phyloP scores from a whole-genome alignment of 2,113 vertebrate species.

The Zeus faber region DNA sequence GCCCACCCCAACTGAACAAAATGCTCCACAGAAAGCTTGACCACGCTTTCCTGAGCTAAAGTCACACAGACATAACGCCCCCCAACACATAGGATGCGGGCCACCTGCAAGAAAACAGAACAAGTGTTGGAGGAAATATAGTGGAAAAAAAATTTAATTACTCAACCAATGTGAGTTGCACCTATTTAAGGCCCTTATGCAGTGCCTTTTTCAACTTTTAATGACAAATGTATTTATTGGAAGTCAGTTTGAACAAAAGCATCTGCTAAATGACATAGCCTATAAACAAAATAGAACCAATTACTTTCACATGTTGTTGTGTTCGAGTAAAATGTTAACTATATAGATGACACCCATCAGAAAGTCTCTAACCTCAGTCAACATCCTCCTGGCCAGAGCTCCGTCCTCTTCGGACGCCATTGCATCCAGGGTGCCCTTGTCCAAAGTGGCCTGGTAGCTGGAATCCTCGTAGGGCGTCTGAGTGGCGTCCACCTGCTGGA shows the following conservation, averaged over 20 bases:
- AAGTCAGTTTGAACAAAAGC: no score
- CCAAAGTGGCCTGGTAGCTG: constrained; percentile 86
- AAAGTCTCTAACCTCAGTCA: constrained; percentile 73
- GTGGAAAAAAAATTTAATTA: no score
- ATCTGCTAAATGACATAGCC: no score
- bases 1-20: constrained; percentile 89
- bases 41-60: constrained; percentile 88
- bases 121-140: no score
- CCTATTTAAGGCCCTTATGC: no score
- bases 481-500: constrained; percentile 86
- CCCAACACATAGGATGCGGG: constrained; percentile 83
- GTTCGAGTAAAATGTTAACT: not conserved
- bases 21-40: constrained; percentile 83
- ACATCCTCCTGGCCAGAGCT: constrained; percentile 77
- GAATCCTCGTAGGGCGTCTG: constrained; percentile 82
- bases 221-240: no score
- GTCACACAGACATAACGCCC: constrained; percentile 93
- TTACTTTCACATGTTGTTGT: no score
- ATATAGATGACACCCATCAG: no score
- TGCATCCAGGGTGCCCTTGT: constrained; percentile 95
- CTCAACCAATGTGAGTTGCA: no score
- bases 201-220: no score
- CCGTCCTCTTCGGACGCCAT: constrained; percentile 79
- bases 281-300: no score
- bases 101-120: constrained; percentile 63